A percentile compares a stretch with the other conserved stretches of the same genome.
These are phyloP conservation scores for Pissodes strobi DNA, from an alignment of 1,140 invertebrate genomes.

Conservation along the genomic window DNA sequence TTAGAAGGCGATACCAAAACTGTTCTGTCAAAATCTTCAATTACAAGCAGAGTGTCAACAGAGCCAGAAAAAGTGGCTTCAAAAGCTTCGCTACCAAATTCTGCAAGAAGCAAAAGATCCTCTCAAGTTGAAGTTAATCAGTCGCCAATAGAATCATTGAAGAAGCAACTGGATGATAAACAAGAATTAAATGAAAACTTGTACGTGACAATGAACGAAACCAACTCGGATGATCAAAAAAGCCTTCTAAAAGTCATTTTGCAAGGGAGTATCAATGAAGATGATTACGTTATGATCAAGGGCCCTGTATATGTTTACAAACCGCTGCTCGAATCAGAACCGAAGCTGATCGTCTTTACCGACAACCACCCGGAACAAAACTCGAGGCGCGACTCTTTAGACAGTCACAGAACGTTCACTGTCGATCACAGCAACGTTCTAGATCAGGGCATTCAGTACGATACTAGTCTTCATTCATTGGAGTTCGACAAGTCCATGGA, in stretches of 20 bases:
- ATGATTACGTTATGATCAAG: constrained; percentile 41
- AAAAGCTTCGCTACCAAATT: too few relatives aligned
- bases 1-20: too few relatives aligned
- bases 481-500: constrained; percentile 11
- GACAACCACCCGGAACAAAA: not conserved
- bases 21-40: too few relatives aligned
- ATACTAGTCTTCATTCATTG: constrained; percentile 9
- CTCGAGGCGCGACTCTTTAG: constrained; percentile 1
- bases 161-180: too few relatives aligned
- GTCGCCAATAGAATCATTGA: too few relatives aligned
- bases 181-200: too few relatives aligned
- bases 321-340: constrained; percentile 20
- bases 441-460: constrained; percentile 5
- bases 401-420: constrained; percentile 14
- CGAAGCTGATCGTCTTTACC: constrained; percentile 15
- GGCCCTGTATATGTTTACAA: constrained; percentile 38
- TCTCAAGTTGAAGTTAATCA: too few relatives aligned
- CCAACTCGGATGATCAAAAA: too few relatives aligned
- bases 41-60: too few relatives aligned
- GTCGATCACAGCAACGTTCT: constrained; percentile 2
- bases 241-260: constrained; percentile 31
- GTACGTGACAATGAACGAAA: too few relatives aligned
- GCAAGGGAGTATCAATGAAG: constrained; percentile 21
- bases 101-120: too few relatives aligned
- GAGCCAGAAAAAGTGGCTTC: too few relatives aligned